Evolutionary conservation across 2,888 invertebrate genomes (phyloP).

Genomic region (Drosophila heteroneura): DNA sequence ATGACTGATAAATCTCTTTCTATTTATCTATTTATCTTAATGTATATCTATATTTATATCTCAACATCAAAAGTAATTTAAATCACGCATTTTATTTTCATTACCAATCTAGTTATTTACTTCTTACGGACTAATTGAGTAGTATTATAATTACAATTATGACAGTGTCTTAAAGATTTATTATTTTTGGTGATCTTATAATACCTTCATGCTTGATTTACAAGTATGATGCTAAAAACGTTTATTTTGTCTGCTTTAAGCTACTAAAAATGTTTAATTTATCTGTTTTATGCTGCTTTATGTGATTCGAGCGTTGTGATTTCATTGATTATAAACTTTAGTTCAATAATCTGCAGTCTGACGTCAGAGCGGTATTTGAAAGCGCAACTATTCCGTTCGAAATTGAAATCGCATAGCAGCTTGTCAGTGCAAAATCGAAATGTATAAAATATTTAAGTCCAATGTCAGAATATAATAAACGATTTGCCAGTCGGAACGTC

Average conservation of each 20-base stretch:
- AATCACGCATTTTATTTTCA: background rate
- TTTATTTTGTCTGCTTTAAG: background rate
- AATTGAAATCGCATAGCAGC: slow-evolving; percentile 13
- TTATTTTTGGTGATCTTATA: background rate
- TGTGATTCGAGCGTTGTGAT: background rate
- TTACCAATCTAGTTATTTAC: background rate
- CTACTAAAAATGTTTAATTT: background rate
- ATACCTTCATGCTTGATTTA: background rate
- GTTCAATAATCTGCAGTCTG: background rate
- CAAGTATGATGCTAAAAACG: background rate
- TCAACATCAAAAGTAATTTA: background rate
- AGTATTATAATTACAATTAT: background rate
- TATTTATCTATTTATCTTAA: slow-evolving; percentile 11
- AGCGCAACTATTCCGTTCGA: slow-evolving; percentile 13
- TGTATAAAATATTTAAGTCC: slow-evolving; percentile 46
- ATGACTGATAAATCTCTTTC: slow-evolving; percentile 40
- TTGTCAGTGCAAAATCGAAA: slow-evolving; percentile 29
- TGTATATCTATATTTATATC: background rate
- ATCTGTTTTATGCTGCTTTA: background rate
- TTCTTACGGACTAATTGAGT: background rate
- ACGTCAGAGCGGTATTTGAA: slow-evolving; percentile 8
- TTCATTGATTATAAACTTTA: background rate
- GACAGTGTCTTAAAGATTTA: background rate
- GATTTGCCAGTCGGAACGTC: slow-evolving; percentile 25
- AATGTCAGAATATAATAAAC: slow-evolving; percentile 41